Percentiles rank a stretch among this genome's conserved stretches.
phyloP scores from a whole-genome alignment of 1,140 invertebrate genomes.

The Paramacrobiotus metropolitanus region DNA sequence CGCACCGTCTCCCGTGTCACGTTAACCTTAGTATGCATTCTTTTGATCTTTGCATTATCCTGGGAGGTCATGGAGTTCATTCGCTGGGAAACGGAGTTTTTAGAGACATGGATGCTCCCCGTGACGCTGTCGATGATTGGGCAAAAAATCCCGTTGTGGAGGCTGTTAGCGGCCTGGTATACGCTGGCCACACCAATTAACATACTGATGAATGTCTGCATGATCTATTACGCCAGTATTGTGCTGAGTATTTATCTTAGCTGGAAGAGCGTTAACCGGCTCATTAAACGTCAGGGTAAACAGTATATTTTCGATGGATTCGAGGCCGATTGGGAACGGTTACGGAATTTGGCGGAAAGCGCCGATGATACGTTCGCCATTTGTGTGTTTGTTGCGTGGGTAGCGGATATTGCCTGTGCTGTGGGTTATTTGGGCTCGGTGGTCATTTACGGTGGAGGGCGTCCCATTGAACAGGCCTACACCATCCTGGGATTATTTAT shows the following conservation, averaged over 20 bases:
- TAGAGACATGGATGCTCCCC: neutral
- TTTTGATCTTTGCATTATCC: neutral
- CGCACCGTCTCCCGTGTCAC: neutral
- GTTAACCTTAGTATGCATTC: neutral
- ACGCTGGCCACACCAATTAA: neutral
- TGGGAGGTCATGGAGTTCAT: neutral
- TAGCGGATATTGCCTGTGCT: neutral
- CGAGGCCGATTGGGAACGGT: neutral
- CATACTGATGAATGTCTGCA: neutral
- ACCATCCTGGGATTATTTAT: neutral
- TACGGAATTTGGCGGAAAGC: neutral
- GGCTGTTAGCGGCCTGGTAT: neutral
- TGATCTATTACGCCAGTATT: neutral
- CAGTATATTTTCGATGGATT: neutral
- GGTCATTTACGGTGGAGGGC: constrained; percentile 2
- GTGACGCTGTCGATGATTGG: neutral
- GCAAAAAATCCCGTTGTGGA: neutral
- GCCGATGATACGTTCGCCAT: neutral
- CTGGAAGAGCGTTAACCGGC: neutral
- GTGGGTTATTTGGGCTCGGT: neutral
- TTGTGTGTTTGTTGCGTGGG: neutral
- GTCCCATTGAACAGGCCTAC: neutral
- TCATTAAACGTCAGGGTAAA: neutral
- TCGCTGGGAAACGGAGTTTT: neutral
- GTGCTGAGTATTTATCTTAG: neutral